These are phyloP conservation scores for Coelinius sp. DNA, from an alignment of 2,888 invertebrate genomes.

Conservation along the genomic window DNA sequence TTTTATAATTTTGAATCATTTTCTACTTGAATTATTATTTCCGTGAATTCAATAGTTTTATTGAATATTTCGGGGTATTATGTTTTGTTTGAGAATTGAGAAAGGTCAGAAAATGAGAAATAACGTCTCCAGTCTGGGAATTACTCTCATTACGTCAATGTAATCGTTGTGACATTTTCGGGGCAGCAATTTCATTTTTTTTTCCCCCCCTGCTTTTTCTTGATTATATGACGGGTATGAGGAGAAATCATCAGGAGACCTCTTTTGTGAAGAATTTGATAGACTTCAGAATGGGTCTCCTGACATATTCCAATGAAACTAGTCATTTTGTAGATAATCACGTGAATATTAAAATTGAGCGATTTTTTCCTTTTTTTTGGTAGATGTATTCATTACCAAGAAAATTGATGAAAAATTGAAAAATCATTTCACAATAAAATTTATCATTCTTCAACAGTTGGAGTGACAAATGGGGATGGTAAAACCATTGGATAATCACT, in stretches of 20 bases:
- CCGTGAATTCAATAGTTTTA: neutral
- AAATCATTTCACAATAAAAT: neutral
- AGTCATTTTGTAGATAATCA: neutral
- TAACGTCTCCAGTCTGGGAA: neutral
- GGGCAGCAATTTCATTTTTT: neutral
- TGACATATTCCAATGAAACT: neutral
- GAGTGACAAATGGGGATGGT: neutral
- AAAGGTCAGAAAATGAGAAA: neutral
- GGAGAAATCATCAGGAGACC: neutral
- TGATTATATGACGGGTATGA: neutral
- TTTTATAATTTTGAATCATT: neutral
- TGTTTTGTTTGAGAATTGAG: neutral
- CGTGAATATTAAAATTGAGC: neutral
- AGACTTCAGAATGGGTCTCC: neutral
- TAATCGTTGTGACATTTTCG: slow-evolving; percentile 5
- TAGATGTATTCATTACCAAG: too few species aligned
- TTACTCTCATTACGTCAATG: neutral
- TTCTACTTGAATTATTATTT: neutral
- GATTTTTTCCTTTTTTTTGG: too few species aligned
- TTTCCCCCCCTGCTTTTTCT: too few species aligned
- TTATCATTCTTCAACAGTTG: neutral
- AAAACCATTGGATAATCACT: slow-evolving; percentile 49
- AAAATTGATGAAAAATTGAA: too few species aligned
- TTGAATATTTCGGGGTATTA: neutral
- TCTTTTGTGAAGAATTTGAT: neutral